phyloP scores from a whole-genome alignment of 2,888 invertebrate genomes.

The Dicycla oo region DNA sequence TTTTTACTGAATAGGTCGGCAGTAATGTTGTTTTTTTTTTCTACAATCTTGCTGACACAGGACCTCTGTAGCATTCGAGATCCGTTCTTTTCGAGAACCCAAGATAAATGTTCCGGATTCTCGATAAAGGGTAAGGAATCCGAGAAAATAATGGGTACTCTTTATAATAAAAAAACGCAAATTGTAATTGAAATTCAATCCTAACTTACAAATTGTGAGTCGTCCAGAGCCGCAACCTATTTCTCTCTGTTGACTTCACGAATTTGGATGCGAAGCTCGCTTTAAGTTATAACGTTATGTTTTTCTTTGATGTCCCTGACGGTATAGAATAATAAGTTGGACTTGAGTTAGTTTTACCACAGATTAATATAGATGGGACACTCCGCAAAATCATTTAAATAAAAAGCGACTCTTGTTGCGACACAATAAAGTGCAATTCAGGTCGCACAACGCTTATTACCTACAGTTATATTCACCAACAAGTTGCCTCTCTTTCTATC shows the following conservation, averaged over 20 bases:
- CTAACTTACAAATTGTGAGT: conserved; percentile 27
- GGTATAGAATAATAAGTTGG: conserved; percentile 34
- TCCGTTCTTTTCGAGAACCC: neutral
- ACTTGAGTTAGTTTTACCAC: too few relatives aligned
- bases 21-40: neutral
- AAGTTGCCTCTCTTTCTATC: too few relatives aligned
- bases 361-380: too few relatives aligned
- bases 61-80: neutral
- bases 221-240: conserved; percentile 13
- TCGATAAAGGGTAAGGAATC: neutral
- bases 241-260: conserved; percentile 32
- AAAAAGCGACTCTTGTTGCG: too few relatives aligned
- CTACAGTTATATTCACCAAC: too few relatives aligned
- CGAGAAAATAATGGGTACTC: neutral
- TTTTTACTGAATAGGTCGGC: neutral
- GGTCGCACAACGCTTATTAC: too few relatives aligned
- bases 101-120: neutral
- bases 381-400: too few relatives aligned
- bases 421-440: too few relatives aligned
- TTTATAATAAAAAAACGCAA: neutral
- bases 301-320: conserved; percentile 37
- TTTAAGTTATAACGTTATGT: conserved; percentile 42
- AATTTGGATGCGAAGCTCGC: conserved; percentile 35
- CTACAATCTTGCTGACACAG: neutral
- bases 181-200: conserved; percentile 29